phyloP scores from a whole-genome alignment of 2,888 invertebrate genomes.

The Phymatocera aterrima region DNA sequence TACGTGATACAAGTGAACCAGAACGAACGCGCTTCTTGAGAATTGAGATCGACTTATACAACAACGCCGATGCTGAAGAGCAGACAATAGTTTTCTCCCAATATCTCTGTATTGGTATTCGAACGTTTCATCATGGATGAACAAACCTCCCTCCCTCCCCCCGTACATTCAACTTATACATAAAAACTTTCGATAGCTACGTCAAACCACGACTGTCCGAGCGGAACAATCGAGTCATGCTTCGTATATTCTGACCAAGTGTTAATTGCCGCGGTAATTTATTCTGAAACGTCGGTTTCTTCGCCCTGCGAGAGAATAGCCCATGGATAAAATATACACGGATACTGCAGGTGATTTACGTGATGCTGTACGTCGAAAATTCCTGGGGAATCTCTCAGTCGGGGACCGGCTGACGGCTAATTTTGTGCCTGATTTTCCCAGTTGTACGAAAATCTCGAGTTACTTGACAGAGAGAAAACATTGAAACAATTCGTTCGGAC shows the following conservation, averaged over 20 bases:
- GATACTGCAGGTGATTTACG: too few relatives aligned
- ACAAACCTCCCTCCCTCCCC: not conserved
- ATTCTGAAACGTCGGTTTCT: too few relatives aligned
- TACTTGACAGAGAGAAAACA: too few relatives aligned
- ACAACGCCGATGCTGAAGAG: not conserved
- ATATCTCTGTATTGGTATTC: not conserved
- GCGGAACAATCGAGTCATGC: constrained; percentile 30
- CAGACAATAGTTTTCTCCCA: constrained; percentile 19
- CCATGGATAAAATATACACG: too few relatives aligned
- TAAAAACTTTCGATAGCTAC: not conserved
- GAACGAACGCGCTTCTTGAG: constrained; percentile 49
- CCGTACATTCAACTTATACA: not conserved
- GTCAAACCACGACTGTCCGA: constrained; percentile 1
- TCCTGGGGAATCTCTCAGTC: too few relatives aligned
- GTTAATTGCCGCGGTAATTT: too few relatives aligned
- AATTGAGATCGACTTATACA: not conserved
- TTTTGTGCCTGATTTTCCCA: too few relatives aligned
- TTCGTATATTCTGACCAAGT: not conserved
- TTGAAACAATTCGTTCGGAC: too few relatives aligned
- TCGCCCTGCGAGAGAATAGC: too few relatives aligned
- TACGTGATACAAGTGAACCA: constrained; percentile 60
- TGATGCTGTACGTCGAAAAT: too few relatives aligned
- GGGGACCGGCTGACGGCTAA: too few relatives aligned
- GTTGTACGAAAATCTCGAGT: too few relatives aligned
- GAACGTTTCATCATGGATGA: constrained; percentile 38